phyloP scores from a whole-genome alignment of 1,140 invertebrate species.

The Hormaphis cornu region DNA sequence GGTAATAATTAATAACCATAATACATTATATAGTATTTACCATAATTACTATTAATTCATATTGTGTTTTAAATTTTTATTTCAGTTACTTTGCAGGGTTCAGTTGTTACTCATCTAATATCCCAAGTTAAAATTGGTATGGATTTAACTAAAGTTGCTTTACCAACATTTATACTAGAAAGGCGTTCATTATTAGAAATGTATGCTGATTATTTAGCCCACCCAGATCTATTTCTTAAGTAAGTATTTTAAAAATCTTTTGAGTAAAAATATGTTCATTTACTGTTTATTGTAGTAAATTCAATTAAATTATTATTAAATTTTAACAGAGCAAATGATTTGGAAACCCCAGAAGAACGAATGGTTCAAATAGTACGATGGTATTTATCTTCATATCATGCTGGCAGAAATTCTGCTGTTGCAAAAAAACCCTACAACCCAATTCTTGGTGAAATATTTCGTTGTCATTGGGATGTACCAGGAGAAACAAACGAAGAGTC shows the following conservation, averaged over 20 bases:
- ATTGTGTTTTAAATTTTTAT: not conserved
- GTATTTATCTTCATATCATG: constrained; percentile 96
- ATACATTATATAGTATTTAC: not conserved
- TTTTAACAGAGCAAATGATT: constrained; percentile 65
- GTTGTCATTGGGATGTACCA: constrained; percentile 73
- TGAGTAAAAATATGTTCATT: constrained; percentile 20
- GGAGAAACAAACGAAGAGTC: constrained; percentile 37
- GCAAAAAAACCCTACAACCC: constrained; percentile 98
- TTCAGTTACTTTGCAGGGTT: constrained; percentile 81
- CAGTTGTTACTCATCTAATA: constrained; percentile 84
- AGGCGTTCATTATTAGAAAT: constrained; percentile 90
- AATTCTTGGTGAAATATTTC: constrained; percentile 87
- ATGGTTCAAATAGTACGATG: constrained; percentile 88
- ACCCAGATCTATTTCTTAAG: constrained; percentile 92
- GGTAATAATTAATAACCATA: constrained; percentile 33
- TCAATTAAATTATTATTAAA: not conserved
- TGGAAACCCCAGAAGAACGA: constrained; percentile 69
- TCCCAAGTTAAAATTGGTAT: constrained; percentile 97
- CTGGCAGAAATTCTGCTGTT: constrained; percentile 84
- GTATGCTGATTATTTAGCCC: constrained; percentile 97
- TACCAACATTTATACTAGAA: constrained; percentile 95
- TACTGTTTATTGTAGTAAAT: not conserved
- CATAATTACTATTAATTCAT: not conserved
- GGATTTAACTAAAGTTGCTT: constrained; percentile 94
- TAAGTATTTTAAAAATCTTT: constrained; percentile 45